A percentile compares a stretch with the other conserved stretches of the same genome.
Conservation (phyloP, 1,140 invertebrate genomes). For the Papilio helenus region DNA sequence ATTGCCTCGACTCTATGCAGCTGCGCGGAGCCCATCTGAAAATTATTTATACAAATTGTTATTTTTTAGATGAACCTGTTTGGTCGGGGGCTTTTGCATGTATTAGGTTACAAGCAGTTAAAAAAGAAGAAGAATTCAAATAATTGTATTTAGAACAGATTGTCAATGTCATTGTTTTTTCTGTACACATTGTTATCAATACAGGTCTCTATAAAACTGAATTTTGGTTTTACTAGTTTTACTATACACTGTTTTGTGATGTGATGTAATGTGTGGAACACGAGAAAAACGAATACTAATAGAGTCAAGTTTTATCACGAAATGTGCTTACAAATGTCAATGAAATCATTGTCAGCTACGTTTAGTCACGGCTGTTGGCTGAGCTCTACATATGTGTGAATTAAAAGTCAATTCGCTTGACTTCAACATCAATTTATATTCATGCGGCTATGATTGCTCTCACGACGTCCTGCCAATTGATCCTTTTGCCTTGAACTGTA, state of each 20-base stretch:
- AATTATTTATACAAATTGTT: constrained; percentile 34
- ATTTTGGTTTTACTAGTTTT: too few relatives aligned
- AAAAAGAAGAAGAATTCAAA: too few relatives aligned
- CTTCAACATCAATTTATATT: constrained; percentile 34
- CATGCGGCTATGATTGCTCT: constrained; percentile 26
- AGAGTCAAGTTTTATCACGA: background rate
- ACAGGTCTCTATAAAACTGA: too few relatives aligned
- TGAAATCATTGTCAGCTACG: constrained; percentile 3
- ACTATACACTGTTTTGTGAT: too few relatives aligned
- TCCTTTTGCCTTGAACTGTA: constrained; percentile 33
- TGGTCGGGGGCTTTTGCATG: too few relatives aligned
- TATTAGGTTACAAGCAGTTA: too few relatives aligned
- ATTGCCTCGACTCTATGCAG: constrained; percentile 85
- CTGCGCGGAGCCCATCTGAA: constrained; percentile 85
- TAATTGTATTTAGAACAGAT: too few relatives aligned
- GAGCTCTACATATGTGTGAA: constrained; percentile 23
- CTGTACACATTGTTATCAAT: too few relatives aligned
- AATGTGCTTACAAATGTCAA: background rate
- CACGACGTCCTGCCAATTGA: constrained; percentile 31
- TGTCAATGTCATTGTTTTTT: too few relatives aligned
- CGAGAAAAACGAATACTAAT: background rate
- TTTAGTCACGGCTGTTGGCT: constrained; percentile 6
- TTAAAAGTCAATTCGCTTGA: constrained; percentile 35
- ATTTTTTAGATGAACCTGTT: background rate
- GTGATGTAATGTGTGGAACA: too few relatives aligned